phyloP scores from a whole-genome alignment of 1,140 invertebrate species.

The Ridgeia piscesae region DNA sequence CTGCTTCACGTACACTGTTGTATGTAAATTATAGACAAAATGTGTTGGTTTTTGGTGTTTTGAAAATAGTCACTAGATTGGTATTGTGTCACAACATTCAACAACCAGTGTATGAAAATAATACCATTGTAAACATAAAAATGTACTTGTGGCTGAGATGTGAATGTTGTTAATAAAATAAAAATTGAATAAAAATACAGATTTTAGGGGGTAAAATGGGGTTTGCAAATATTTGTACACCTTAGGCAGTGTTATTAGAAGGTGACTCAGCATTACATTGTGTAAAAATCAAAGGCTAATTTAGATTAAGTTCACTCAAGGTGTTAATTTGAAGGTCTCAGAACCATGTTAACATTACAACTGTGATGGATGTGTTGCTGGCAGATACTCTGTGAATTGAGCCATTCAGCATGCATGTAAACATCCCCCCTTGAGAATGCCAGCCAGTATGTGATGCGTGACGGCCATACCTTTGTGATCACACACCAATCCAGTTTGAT shows the following conservation, averaged over 20 bases:
- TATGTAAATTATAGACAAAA: too few relatives aligned
- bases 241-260: not conserved
- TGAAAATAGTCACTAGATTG: too few relatives aligned
- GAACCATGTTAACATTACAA: not conserved
- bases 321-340: not conserved
- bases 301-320: not conserved
- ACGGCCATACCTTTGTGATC: not conserved
- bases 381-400: not conserved
- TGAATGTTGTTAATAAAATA: too few relatives aligned
- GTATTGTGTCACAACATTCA: too few relatives aligned
- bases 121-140: too few relatives aligned
- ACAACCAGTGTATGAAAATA: too few relatives aligned
- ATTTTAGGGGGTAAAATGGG: too few relatives aligned
- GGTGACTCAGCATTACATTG: not conserved
- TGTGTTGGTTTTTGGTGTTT: too few relatives aligned
- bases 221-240: too few relatives aligned
- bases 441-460: not conserved
- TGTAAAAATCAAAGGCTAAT: not conserved
- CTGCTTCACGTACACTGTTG: not conserved
- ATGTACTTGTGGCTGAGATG: too few relatives aligned
- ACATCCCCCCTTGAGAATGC: not conserved
- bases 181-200: too few relatives aligned
- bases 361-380: not conserved
- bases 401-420: not conserved
- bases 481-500: not conserved